Conservation (phyloP, 2,888 invertebrate genomes). For the Dryobotodes eremita region DNA sequence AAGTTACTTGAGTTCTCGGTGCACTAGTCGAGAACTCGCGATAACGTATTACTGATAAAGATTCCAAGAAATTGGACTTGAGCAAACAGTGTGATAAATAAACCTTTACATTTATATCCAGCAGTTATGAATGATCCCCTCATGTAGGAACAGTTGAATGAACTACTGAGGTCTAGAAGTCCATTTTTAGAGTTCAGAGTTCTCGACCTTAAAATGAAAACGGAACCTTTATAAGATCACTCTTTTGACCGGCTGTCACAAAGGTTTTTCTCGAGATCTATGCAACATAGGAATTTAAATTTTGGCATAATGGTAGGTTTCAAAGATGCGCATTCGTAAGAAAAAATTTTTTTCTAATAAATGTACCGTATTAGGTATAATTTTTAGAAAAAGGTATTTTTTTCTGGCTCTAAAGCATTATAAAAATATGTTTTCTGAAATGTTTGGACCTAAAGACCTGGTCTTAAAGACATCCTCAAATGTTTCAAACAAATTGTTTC, state of each 20-base stretch:
- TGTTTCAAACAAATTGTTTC: background rate
- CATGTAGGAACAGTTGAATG: conserved; percentile 46
- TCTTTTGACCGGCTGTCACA: background rate
- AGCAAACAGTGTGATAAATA: conserved; percentile 74
- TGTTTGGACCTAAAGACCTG: background rate
- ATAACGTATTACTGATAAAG: conserved; percentile 81
- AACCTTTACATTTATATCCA: conserved; percentile 64
- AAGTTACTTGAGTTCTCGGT: conserved; percentile 61
- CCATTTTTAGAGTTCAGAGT: background rate
- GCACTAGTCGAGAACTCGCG: conserved; percentile 71
- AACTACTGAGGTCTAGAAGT: conserved; percentile 30
- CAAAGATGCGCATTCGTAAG: background rate
- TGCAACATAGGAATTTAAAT: background rate
- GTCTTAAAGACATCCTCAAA: background rate
- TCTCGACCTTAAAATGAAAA: background rate
- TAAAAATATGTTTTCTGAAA: too few relatives aligned
- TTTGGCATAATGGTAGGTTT: background rate
- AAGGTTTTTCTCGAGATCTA: background rate
- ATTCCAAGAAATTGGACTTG: conserved; percentile 76
- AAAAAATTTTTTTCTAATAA: too few relatives aligned
- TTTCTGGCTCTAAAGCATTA: too few relatives aligned
- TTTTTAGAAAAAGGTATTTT: too few relatives aligned
- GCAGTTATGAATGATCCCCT: conserved; percentile 51
- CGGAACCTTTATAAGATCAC: background rate
- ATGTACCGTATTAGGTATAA: too few relatives aligned